phyloP scores from a whole-genome alignment of 2,113 vertebrate genomes.

The Ctenodactylus gundi region DNA sequence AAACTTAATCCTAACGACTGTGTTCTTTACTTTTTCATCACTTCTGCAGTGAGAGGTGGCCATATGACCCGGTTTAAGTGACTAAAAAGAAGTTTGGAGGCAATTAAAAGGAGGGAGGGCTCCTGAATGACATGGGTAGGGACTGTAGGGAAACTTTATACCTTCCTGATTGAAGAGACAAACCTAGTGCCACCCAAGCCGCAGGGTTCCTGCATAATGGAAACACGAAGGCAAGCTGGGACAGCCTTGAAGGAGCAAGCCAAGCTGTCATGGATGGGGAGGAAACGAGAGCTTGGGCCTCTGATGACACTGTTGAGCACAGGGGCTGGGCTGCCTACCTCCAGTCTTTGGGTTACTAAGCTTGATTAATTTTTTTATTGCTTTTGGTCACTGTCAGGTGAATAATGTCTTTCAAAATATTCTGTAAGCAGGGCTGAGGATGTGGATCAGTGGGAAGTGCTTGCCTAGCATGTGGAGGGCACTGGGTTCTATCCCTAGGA shows the following conservation, averaged over 20 bases:
- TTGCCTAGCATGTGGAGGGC: not conserved
- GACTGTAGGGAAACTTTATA: not conserved
- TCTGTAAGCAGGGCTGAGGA: not conserved
- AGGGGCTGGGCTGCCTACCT: not conserved
- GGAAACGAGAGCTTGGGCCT: fast-evolving
- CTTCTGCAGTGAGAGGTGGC: not conserved
- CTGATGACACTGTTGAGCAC: fast-evolving
- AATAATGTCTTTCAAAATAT: not conserved
- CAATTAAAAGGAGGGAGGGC: not conserved
- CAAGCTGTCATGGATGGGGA: too few relatives aligned
- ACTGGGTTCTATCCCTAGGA: not conserved
- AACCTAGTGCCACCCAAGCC: not conserved
- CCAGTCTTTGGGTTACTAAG: too few relatives aligned
- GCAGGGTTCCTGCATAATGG: not conserved
- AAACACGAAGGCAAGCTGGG: not conserved
- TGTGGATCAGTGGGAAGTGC: not conserved
- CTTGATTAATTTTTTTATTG: not conserved
- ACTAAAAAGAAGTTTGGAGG: too few relatives aligned
- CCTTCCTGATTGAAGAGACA: not conserved
- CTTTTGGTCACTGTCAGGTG: not conserved
- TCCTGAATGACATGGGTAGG: not conserved
- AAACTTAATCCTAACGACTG: not conserved
- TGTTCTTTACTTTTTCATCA: not conserved
- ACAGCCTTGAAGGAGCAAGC: not conserved
- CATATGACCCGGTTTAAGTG: fast-evolving